phyloP scores from a whole-genome alignment of 2,888 invertebrate species.

The Phasia obesa region DNA sequence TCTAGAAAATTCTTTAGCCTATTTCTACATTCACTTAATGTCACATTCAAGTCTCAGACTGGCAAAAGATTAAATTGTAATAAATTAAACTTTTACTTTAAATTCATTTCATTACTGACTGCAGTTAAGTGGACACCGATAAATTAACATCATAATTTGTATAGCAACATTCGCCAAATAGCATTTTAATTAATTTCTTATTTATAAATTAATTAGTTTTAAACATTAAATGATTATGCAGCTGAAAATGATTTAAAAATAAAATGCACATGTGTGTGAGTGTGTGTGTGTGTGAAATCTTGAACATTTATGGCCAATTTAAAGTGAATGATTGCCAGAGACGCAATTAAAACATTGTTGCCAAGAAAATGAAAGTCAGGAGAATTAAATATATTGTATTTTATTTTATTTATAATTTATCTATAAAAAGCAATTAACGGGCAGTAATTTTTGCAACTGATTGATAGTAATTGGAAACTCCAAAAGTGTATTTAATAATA shows the following conservation, averaged over 20 bases:
- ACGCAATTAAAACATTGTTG: slow-evolving; percentile 11
- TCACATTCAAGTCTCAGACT: slow-evolving; percentile 7
- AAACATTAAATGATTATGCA: slow-evolving; percentile 6
- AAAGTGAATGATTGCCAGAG: slow-evolving; percentile 11
- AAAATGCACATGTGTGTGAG: background rate
- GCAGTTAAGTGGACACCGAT: slow-evolving; percentile 14
- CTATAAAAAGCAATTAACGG: background rate
- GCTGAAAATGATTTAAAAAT: slow-evolving; percentile 22
- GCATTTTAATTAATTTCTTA: slow-evolving; percentile 30
- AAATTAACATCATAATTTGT: slow-evolving; percentile 23
- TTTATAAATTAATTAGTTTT: slow-evolving; percentile 45
- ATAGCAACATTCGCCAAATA: slow-evolving; percentile 39
- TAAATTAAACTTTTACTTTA: slow-evolving; percentile 51
- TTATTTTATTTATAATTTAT: background rate
- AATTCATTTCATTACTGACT: slow-evolving; percentile 19
- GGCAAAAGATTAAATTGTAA: background rate
- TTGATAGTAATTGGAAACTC: background rate
- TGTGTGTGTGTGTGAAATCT: background rate
- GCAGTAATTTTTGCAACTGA: background rate
- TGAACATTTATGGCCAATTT: slow-evolving; percentile 28
- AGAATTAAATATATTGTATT: background rate
- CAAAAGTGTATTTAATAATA: background rate
- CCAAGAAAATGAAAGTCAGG: slow-evolving; percentile 40
- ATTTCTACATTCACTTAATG: slow-evolving; percentile 11
- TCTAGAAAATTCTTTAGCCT: slow-evolving; percentile 19